These are phyloP conservation scores for Pardalotus punctatus DNA, from an alignment of 2,113 vertebrate genomes.

Conservation along the genomic window DNA sequence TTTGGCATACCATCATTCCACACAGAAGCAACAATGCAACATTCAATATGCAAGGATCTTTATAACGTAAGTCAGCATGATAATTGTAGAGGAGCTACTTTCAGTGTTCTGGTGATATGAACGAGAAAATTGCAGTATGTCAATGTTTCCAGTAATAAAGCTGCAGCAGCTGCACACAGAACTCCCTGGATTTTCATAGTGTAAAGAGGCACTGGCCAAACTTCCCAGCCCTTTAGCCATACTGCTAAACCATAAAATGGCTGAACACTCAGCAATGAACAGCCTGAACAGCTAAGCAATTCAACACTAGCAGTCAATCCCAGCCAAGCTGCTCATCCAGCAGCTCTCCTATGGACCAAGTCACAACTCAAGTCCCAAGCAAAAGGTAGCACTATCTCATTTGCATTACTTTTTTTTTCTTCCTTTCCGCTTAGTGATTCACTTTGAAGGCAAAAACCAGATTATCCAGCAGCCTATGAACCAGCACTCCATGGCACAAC, in stretches of 20 bases:
- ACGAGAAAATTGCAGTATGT: conserved; percentile 22
- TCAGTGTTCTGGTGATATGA: background rate
- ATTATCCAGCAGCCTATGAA: background rate
- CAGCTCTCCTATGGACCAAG: background rate
- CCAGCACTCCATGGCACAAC: background rate
- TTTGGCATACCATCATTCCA: background rate
- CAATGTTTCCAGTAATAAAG: background rate
- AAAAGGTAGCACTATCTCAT: background rate
- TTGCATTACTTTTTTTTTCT: background rate
- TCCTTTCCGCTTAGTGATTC: background rate
- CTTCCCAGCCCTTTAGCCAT: background rate
- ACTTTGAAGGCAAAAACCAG: background rate
- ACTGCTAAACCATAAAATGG: background rate
- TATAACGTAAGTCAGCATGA: background rate
- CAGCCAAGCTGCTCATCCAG: background rate
- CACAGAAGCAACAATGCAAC: background rate
- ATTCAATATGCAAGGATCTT: background rate
- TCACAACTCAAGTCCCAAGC: background rate
- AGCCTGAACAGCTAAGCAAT: background rate
- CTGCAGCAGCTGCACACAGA: conserved; percentile 6
- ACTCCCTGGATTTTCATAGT: background rate
- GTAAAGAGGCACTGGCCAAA: background rate
- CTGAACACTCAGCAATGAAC: background rate
- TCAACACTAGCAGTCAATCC: background rate
- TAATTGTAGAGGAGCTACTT: conserved; percentile 17